Evolutionary conservation across 2,888 invertebrate genomes (phyloP), one percentile per base, ranked within the genome.

Genomic region (Lamellibrachia satsuma): DNA sequence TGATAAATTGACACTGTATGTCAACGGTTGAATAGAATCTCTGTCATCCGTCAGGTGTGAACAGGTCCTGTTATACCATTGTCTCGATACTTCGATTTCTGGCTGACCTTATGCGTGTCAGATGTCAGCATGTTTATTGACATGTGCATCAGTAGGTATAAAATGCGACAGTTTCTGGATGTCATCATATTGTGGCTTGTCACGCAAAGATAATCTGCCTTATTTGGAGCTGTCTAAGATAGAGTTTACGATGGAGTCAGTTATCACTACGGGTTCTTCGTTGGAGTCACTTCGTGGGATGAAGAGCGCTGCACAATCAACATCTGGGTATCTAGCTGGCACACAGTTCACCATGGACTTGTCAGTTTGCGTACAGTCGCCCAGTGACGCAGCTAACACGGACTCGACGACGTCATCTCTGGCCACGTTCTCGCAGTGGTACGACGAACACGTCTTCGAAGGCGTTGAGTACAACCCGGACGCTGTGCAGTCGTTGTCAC

Each of bases 401-500:
- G 75, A 75, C 2, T 75, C 75, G 75, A 75, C 75, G 75, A 75
- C 75, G 75, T 22, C 75, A 75, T 75, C 75, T 22, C 75, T 75
- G 75, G 22, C 75, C 6, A n/a, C 22, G 75, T 75, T 75, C 75
- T 75, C 75, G 75, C 75, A 15, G 75, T 75, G 75, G 75, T 75
- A 75, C 22, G 75, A 75, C 75, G 75, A 75, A 75, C 75, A 75
- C 22, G 2, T 75, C 75, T 75, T 75, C 75, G 75, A 75, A n/a
- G 75, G 75, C 22, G 75, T 75, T 4, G 75, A 75, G 75, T 75
- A 75, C 75, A 75, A 75, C 75, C 75, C 75, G 75, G 75, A 75
- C 75, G 75, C n/a, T n/a, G 75, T 75, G 75, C 75, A 75, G n/a
- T 75, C 75, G 75, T 75, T 75, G 75, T 75, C 75, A 75, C 75